phyloP scores from a whole-genome alignment of 1,140 invertebrate species.

The Hylaeus anthracinus region DNA sequence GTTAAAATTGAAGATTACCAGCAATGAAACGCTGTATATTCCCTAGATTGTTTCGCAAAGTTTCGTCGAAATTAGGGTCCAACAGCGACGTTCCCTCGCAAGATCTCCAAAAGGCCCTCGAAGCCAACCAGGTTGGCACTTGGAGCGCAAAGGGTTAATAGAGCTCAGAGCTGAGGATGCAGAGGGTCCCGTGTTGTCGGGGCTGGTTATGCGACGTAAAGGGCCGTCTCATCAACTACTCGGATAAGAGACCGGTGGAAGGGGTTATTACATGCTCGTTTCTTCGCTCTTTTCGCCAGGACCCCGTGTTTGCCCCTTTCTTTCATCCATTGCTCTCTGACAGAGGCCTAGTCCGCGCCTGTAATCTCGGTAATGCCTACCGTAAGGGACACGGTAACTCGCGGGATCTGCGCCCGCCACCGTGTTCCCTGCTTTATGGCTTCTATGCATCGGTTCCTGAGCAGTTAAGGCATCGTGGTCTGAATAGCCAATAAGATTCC shows the following conservation, averaged over 20 bases:
- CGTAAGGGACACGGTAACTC: conserved; percentile 60
- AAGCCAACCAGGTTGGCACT: too few species aligned
- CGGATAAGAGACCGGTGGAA: conserved; percentile 34
- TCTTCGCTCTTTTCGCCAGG: conserved; percentile 3
- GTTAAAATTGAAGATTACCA: too few species aligned
- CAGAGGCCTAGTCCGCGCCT: conserved; percentile 56
- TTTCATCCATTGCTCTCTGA: conserved; percentile 30
- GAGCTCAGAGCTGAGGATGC: background rate
- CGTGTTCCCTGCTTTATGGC: conserved; percentile 66
- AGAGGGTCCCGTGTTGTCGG: conserved; percentile 29
- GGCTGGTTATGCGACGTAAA: conserved; percentile 33
- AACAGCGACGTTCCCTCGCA: too few species aligned
- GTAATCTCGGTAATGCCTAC: conserved; percentile 71
- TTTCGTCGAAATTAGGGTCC: too few species aligned
- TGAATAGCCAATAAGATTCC: conserved; percentile 71
- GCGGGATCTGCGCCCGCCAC: conserved; percentile 36
- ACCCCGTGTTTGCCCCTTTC: background rate
- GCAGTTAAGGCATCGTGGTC: conserved; percentile 67
- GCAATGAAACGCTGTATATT: too few species aligned
- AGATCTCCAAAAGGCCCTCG: too few species aligned
- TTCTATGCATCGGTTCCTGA: conserved; percentile 68
- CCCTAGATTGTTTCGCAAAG: too few species aligned
- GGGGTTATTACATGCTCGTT: conserved; percentile 55
- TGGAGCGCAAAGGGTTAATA: background rate
- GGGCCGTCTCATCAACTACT: conserved; percentile 31